A percentile compares a stretch with the other conserved stretches of the same genome.
Evolutionary conservation across 2,888 invertebrate genomes (phyloP).

Genomic region (Saturnia japonica): DNA sequence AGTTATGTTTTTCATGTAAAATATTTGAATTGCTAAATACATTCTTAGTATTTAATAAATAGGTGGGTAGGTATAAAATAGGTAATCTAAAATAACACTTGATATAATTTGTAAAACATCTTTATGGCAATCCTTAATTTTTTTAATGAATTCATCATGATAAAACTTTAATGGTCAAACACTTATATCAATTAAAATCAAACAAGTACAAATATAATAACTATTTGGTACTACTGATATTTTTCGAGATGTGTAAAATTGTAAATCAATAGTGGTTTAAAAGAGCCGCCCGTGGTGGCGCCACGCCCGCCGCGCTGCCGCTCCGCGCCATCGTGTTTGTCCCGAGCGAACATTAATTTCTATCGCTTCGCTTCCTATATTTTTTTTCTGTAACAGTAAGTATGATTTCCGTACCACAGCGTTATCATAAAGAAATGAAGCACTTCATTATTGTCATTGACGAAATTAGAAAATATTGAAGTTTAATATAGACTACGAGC

Average conservation of each 20-base stretch:
- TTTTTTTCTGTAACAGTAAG: conserved; percentile 25
- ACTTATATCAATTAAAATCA: background rate
- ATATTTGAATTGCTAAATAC: too few species aligned
- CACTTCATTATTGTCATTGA: background rate
- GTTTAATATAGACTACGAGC: too few species aligned
- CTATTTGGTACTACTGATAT: background rate
- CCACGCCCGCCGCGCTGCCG: background rate
- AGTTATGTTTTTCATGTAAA: too few species aligned
- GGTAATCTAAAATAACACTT: too few species aligned
- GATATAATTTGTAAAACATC: too few species aligned
- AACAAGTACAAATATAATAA: background rate
- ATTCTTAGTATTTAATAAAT: too few species aligned
- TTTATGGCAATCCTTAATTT: too few species aligned
- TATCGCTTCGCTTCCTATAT: conserved; percentile 29
- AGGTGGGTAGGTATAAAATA: too few species aligned
- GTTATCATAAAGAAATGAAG: background rate
- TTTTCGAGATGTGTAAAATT: conserved; percentile 31
- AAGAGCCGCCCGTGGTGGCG: conserved; percentile 26
- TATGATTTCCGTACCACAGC: background rate
- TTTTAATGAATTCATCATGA: too few species aligned
- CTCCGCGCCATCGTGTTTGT: conserved; percentile 35
- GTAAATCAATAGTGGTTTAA: conserved; percentile 43
- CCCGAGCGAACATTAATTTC: conserved; percentile 34
- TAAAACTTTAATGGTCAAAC: too few species aligned
- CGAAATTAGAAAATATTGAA: background rate